Evolutionary conservation across 1,140 invertebrate genomes (phyloP).

Genomic region (Bilobella aurantiaca): DNA sequence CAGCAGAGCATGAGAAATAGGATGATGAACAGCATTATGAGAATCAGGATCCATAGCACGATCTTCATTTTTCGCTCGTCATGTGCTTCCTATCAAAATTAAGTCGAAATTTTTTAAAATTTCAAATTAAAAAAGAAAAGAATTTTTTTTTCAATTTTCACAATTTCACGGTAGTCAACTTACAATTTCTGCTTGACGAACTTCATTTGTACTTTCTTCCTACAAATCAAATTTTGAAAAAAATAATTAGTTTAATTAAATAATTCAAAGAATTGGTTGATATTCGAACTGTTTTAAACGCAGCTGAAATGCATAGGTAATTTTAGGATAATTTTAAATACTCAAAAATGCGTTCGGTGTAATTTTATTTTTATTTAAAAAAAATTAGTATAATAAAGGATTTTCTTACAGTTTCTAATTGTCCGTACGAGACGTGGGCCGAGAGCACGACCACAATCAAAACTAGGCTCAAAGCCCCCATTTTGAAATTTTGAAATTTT

Average conservation of each 20-base stretch:
- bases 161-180: background rate
- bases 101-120: background rate
- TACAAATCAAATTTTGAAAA: background rate
- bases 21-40: background rate
- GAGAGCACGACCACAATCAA: background rate
- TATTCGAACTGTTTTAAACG: background rate
- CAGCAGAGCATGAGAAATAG: background rate
- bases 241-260: background rate
- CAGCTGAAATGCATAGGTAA: too few species aligned
- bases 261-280: background rate
- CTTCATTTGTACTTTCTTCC: background rate
- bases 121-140: too few species aligned
- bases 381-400: too few species aligned
- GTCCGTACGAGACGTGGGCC: background rate
- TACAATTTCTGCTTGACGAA: background rate
- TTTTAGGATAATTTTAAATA: too few species aligned
- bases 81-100: background rate
- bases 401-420: background rate
- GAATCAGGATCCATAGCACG: background rate
- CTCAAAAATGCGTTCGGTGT: too few species aligned
- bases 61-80: background rate
- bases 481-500: background rate
- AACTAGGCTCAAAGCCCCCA: background rate
- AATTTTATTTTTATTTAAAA: too few species aligned
- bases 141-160: too few species aligned